A percentile compares a stretch with the other conserved stretches of the same genome.
These are phyloP conservation scores for Garrulus glandarius DNA, from an alignment of 2,797 vertebrate genomes.

Conservation along the genomic window DNA sequence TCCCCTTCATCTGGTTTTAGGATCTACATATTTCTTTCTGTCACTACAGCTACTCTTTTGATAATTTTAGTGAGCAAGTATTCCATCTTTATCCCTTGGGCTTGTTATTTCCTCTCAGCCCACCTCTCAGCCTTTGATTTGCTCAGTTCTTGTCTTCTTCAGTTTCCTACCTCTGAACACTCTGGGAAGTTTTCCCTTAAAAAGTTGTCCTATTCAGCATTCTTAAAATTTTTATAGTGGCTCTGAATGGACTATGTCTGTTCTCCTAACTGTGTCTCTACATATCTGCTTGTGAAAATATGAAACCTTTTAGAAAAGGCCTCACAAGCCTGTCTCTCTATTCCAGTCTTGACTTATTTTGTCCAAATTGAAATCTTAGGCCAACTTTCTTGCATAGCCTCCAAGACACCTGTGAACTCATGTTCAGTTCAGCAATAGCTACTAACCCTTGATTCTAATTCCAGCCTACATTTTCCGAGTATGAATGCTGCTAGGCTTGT, in stretches of 20 bases:
- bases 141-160: background rate
- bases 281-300: background rate
- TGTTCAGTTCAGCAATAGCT: background rate
- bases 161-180: background rate
- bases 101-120: background rate
- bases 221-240: background rate
- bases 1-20: background rate
- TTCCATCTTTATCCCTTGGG: background rate
- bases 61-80: background rate
- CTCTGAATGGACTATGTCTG: background rate
- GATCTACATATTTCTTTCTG: background rate
- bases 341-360: background rate
- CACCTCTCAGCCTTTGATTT: background rate
- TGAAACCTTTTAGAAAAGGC: background rate
- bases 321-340: background rate
- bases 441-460: background rate
- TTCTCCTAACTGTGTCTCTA: background rate
- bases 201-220: background rate
- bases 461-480: background rate
- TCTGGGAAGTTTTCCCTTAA: background rate
- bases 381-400: accelerated
- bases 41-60: background rate
- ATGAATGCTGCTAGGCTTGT: background rate
- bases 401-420: background rate
- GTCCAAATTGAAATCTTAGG: background rate